These are phyloP conservation scores for Pseudochromis fuscus DNA, from an alignment of 2,797 vertebrate species.

Conservation along the genomic window DNA sequence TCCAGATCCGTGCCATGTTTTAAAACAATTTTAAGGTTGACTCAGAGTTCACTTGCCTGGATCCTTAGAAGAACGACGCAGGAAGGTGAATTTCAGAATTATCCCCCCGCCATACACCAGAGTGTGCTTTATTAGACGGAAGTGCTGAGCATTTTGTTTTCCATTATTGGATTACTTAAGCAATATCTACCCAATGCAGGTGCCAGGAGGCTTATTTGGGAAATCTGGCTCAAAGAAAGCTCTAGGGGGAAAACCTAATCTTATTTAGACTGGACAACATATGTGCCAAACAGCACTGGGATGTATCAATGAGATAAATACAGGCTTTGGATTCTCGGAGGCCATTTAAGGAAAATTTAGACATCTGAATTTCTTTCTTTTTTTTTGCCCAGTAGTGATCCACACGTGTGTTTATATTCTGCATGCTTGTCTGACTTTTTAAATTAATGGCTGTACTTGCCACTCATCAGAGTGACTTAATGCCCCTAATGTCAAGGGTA, in stretches of 20 bases:
- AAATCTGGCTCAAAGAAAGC: constrained; percentile 59
- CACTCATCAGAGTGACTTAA: constrained; percentile 24
- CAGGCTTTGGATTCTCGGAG: constrained; percentile 48
- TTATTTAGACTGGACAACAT: constrained; percentile 70
- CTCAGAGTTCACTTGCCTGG: constrained; percentile 38
- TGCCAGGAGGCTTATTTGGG: constrained; percentile 68
- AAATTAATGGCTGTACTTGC: constrained; percentile 28
- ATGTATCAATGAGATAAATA: constrained; percentile 68
- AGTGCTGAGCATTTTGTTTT: constrained; percentile 60
- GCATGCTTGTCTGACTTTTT: constrained; percentile 12
- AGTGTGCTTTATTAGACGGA: constrained; percentile 46
- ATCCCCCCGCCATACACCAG: constrained; percentile 15
- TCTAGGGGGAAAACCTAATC: constrained; percentile 63
- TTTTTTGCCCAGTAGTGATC: constrained; percentile 3
- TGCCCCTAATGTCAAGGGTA: constrained; percentile 69
- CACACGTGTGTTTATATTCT: constrained; percentile 24
- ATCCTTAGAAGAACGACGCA: constrained; percentile 39
- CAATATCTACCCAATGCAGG: constrained; percentile 64
- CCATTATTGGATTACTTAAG: constrained; percentile 73
- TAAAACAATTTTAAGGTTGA: constrained; percentile 54
- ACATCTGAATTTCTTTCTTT: constrained; percentile 23
- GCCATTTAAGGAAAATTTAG: constrained; percentile 37
- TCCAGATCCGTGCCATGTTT: constrained; percentile 27
- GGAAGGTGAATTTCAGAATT: constrained; percentile 39
- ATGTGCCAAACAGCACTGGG: constrained; percentile 64